These are phyloP conservation scores for Peromyscus maniculatus DNA, from an alignment of 2,113 vertebrate genomes.

Conservation along the genomic window DNA sequence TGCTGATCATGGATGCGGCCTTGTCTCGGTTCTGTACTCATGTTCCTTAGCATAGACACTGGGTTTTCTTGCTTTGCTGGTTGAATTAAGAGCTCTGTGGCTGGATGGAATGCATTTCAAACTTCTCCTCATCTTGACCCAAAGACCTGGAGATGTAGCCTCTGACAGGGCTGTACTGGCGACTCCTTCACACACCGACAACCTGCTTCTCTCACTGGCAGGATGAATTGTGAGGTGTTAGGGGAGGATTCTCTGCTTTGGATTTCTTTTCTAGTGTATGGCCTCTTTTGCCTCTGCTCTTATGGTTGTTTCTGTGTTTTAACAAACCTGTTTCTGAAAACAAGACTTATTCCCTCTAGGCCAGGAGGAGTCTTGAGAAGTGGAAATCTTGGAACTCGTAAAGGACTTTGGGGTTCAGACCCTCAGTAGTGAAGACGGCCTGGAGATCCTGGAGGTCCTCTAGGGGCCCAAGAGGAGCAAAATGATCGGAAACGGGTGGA, in stretches of 20 bases:
- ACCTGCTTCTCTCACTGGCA: background rate
- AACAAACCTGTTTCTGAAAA: background rate
- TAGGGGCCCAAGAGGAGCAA: background rate
- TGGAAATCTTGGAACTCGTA: background rate
- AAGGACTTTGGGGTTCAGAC: background rate
- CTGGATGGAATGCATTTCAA: background rate
- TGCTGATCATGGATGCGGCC: background rate
- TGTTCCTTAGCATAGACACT: background rate
- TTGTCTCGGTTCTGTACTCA: background rate
- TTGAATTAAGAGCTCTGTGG: background rate
- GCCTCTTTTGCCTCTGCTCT: background rate
- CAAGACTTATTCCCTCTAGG: background rate
- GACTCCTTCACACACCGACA: background rate
- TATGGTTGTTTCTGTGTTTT: background rate
- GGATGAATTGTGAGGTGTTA: background rate
- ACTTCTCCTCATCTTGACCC: constrained; percentile 54
- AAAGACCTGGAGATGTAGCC: background rate
- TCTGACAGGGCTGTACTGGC: background rate
- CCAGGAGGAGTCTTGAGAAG: background rate
- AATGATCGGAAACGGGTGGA: background rate
- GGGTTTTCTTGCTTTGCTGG: constrained; percentile 3
- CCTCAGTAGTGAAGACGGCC: background rate
- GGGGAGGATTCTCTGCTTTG: background rate
- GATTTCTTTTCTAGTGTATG: background rate
- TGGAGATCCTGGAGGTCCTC: background rate